Evolutionary conservation across 2,888 invertebrate genomes (phyloP), one percentile per base, ranked within the genome.

Genomic region (Stenodema calcarata): DNA sequence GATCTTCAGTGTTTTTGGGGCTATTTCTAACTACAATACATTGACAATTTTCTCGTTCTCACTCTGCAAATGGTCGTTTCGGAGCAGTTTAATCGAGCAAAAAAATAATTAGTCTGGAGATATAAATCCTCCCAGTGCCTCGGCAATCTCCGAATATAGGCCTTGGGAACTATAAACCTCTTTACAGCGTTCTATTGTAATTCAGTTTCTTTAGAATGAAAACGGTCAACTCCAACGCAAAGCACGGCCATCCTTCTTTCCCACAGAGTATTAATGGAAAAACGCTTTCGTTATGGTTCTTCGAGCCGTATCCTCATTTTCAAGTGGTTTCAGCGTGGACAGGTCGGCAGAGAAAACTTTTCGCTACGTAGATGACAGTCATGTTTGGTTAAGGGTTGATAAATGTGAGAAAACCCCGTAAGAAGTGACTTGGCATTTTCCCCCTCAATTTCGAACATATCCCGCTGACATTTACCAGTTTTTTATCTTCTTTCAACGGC

Each of bases 241-340:
- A 78, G 78, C 78, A 27, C 44, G 18, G 23, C 42, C 78, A 42
- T 23, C 78, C 78, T n/a, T n/a, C n/a, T 78, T 78, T 27, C 78
- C 78, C 14, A 44, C 78, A 41, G 42, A 44, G 78, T 44, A 78
- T 78, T 78, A 78, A 78, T 78, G 78, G 78, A 78, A 35, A 76
- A 78, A 78, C 23, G 78, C 62, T 62, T 62, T 62, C 75, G 75
- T 41, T 75, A 75, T 41, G 35, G 35, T 41, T 30, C 75, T 75
- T 75, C 12, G 75, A 18, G 42, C 75, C 35, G 16, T 28, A 35
- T 16, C 35, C 75, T 35, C 75, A 35, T 41, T 75, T n/a, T 35
- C 4, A 30, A 75, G 75, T 75, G 35, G 75, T 75, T 75, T 75
- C 14, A 35, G 75, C 75, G 75, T 75, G 30, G 16, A 41, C 54